Base-by-base conservation (phyloP, 1,140 invertebrate species). In the Ylistrum balloti region DNA sequence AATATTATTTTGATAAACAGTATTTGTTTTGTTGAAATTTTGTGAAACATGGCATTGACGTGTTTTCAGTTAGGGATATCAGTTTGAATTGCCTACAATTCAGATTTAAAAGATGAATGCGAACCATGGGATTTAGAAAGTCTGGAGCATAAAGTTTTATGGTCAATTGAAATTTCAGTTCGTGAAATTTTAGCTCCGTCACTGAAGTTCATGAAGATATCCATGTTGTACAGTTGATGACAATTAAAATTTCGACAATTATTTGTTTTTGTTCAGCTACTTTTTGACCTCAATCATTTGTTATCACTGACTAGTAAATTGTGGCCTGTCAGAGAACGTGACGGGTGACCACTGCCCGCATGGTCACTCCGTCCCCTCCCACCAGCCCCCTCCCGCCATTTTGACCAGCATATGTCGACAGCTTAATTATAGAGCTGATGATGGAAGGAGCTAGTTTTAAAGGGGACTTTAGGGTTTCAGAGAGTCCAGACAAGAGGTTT, bases 181-280 rank as follows among this genome's bases (percentile, higher is more conserved):
- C 56, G 9, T 74, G 56, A 11, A 28, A n/a, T 28, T 28, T 74
- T n/a, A 9, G 1, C 2, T 74, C 56, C 22, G 13, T 2, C 9
- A 22, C n/a, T 28, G 28, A 74, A 74, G 56, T 74, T 74, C 56
- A 74, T 74, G 5, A 28, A 74, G 56, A 74, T 74, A 74, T 74
- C 28, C 17, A 45, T 17, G 20, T 38, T 13, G 56, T 22, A 56
- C 17, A 74, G 22, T 28, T n/a, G n/a, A 3, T n/a, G 56, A 74
- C 56, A 74, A 74, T 74, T 74, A 5, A 0, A 74, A 74, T 74
- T 74, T 74, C 13, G 22, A 74, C 56, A 74, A 74, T 74, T 74
- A 74, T 74, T 74, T 74, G 56, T 74, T 74, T 74, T 74, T 74
- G 56, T 74, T 74, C n/a, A 11, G 56, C 56, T 74, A 74, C 56